Conservation (phyloP, 2,888 invertebrate species). For the Hemistola chrysoprasaria region DNA sequence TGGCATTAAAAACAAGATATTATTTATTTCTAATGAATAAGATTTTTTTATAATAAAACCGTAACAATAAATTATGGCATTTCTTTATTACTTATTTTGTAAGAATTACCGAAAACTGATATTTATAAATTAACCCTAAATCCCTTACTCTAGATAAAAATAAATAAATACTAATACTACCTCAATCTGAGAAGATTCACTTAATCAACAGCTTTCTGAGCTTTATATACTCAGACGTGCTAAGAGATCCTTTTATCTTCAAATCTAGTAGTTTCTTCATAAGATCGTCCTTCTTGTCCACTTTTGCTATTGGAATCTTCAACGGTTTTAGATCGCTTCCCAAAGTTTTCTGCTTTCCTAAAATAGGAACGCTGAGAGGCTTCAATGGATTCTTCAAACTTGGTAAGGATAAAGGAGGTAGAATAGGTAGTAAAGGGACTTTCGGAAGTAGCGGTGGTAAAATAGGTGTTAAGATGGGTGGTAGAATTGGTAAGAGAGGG, state of each 20-base stretch:
- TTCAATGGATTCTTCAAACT: constrained; percentile 29
- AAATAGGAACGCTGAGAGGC: constrained; percentile 41
- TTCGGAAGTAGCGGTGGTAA: constrained; percentile 32
- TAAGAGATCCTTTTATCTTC: constrained; percentile 47
- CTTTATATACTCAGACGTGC: constrained; percentile 44
- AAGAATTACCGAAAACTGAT: no score
- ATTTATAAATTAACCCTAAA: no score
- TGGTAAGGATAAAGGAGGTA: constrained; percentile 30
- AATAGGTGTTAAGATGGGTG: constrained; percentile 31
- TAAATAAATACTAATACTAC: background rate
- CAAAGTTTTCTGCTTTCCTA: constrained; percentile 40
- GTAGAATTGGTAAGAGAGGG: constrained; percentile 29
- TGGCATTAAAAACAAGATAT: no score
- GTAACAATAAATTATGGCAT: no score
- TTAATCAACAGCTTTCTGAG: constrained; percentile 48
- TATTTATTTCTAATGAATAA: no score
- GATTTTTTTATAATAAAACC: no score
- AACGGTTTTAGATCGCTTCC: constrained; percentile 38
- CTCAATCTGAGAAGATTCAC: constrained; percentile 13
- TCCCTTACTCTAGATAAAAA: no score
- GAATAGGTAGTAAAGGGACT: constrained; percentile 30
- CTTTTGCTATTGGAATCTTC: constrained; percentile 23
- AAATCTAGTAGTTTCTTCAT: constrained; percentile 47
- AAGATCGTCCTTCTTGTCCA: constrained; percentile 31
- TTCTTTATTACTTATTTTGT: no score